phyloP scores from a whole-genome alignment of 2,888 invertebrate genomes.

The Campoletis raptor region DNA sequence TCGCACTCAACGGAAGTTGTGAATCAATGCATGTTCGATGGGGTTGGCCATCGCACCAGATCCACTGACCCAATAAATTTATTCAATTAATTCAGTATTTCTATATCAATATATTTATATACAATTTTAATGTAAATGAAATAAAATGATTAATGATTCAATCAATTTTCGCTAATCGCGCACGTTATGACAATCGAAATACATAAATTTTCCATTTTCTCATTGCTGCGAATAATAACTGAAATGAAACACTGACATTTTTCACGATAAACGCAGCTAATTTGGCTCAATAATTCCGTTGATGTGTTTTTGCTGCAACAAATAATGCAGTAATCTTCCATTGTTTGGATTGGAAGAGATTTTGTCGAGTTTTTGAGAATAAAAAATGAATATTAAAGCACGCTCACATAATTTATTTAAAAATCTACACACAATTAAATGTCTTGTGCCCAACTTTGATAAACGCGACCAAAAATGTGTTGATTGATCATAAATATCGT shows the following conservation, averaged over 20 bases:
- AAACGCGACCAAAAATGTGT: neutral
- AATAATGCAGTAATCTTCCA: neutral
- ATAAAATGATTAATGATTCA: conserved; percentile 9
- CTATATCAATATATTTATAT: neutral
- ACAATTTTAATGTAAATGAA: neutral
- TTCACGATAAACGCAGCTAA: neutral
- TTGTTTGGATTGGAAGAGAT: neutral
- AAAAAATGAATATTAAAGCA: neutral
- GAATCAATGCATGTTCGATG: conserved; percentile 49
- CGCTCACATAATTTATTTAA: neutral
- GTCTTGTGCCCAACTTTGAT: neutral
- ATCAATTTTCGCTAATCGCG: conserved; percentile 18
- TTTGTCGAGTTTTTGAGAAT: neutral
- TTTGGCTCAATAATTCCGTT: conserved; percentile 1
- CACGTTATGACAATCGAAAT: conserved; percentile 8
- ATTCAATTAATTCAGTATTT: conserved; percentile 5
- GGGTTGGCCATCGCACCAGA: conserved; percentile 56
- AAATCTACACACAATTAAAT: neutral
- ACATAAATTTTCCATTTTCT: neutral
- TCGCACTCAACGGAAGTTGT: conserved; percentile 56
- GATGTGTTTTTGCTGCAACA: neutral
- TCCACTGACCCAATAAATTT: conserved; percentile 62
- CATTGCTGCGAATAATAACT: neutral
- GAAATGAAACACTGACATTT: neutral
- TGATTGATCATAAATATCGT: neutral